Evolutionary conservation across 2,797 vertebrate genomes (phyloP).

Genomic region (Myripristis murdjan): DNA sequence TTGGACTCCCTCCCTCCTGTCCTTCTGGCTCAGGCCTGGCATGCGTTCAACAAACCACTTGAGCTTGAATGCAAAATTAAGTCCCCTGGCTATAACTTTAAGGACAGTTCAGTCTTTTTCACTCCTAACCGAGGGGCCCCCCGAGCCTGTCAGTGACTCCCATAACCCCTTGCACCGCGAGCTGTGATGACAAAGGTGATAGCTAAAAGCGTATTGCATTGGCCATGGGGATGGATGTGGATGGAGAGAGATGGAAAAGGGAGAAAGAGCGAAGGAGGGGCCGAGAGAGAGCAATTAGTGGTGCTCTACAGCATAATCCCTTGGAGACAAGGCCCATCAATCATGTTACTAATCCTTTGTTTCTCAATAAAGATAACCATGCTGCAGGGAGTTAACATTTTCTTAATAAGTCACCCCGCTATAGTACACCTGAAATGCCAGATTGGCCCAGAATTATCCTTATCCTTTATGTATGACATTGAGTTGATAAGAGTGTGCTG

Average conservation of each 20-base stretch:
- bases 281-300: constrained; percentile 77
- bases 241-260: constrained; percentile 58
- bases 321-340: constrained; percentile 81
- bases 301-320: constrained; percentile 79
- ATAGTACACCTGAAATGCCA: constrained; percentile 73
- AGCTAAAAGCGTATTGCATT: constrained; percentile 59
- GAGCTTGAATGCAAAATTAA: constrained; percentile 78
- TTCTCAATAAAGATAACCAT: constrained; percentile 83
- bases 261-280: constrained; percentile 72
- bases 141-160: constrained; percentile 43
- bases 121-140: constrained; percentile 49
- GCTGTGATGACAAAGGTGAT: constrained; percentile 64
- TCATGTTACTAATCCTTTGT: constrained; percentile 82
- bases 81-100: constrained; percentile 67
- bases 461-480: constrained; percentile 78
- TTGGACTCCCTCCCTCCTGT: constrained; percentile 49
- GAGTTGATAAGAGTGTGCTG: constrained; percentile 65
- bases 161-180: constrained; percentile 42
- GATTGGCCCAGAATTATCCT: constrained; percentile 75
- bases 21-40: constrained; percentile 74
- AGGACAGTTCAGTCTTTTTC: constrained; percentile 62
- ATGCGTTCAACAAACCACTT: constrained; percentile 79
- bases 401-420: constrained; percentile 80
- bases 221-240: constrained; percentile 60
- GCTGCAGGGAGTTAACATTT: constrained; percentile 82